Evolutionary conservation across 2,797 vertebrate species (phyloP), one percentile per base, ranked within the genome.

Genomic region (Alosa sapidissima): DNA sequence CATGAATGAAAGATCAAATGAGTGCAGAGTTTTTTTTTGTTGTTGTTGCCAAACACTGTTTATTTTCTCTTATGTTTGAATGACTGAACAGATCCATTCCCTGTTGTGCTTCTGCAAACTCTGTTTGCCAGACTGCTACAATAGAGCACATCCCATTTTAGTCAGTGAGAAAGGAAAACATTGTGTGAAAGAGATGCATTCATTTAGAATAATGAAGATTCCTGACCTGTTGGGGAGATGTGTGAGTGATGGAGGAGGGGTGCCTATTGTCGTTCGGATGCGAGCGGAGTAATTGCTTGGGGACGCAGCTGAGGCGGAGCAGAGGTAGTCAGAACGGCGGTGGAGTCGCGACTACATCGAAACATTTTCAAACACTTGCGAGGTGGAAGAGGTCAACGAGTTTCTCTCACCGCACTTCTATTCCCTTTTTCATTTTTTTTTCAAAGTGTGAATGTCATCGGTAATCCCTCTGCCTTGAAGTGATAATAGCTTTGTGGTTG

Each of bases 401-500:
- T 78, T 78, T 78, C 41, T 78, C 11, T 58, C 68, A n/a, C 68
- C 14, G 13, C 68, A 36, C 36, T 72, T 72, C 33, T 36, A 28
- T 72, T 47, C 72, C 36, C 16, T 45, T 45, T 47, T 47, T 8
- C 28, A 14, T 72, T 78, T 33, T 72, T 47, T 36, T 72, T 68
- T 3, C 65, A 5, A 47, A 47, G 89, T 91, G 90, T 92, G 91
- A 91, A 91, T 93, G 90, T 90, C 88, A 81, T 87, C 82, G 87
- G 90, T 93, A 93, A 93, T 93, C 92, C 91, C 87, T 48, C 84
- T 88, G 87, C 82, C 86, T 88, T 75, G 49, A 90, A 89, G 90
- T 88, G 92, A 93, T 93, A 93, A 92, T 93, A 90, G 91, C 88
- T 91, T 85, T 86, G 89, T 88, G 9, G 16, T 47, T 78, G 72